A percentile compares a stretch with the other conserved stretches of the same genome.
Conservation (phyloP, 2,113 vertebrate species). For the Tychaedon coryphoeus region DNA sequence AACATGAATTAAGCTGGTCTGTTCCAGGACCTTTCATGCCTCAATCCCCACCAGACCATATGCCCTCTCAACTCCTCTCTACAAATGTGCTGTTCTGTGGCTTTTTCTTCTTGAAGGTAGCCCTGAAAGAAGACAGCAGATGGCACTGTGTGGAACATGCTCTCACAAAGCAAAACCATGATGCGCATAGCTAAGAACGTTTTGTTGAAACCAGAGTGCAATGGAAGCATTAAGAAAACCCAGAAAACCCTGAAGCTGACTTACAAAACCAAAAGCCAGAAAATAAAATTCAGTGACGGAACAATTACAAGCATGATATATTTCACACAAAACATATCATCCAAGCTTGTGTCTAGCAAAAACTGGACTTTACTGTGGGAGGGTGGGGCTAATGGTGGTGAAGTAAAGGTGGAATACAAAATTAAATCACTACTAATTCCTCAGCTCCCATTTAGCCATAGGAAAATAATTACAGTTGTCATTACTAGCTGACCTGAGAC, state of each 20-base stretch:
- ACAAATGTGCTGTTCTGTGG: background rate
- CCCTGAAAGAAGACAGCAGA: background rate
- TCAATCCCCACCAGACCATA: background rate
- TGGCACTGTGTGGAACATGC: background rate
- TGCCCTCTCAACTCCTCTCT: background rate
- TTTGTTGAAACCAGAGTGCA: background rate
- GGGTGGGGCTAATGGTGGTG: accelerated
- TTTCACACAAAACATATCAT: background rate
- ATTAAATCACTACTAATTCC: background rate
- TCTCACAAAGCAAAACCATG: background rate
- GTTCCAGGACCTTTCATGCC: background rate
- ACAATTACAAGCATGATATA: background rate
- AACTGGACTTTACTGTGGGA: background rate
- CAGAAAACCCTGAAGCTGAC: background rate
- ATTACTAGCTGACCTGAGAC: background rate
- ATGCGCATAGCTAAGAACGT: background rate
- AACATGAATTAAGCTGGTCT: background rate
- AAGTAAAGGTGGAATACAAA: background rate
- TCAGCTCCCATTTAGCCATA: background rate
- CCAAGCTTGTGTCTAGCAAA: background rate
- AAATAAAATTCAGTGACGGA: background rate
- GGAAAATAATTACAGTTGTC: background rate
- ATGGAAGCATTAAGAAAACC: background rate
- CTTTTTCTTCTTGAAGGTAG: background rate
- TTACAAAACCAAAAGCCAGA: background rate